These are phyloP conservation scores for Brachystomella parvula DNA, from an alignment of 1,140 invertebrate genomes.

Conservation along the genomic window DNA sequence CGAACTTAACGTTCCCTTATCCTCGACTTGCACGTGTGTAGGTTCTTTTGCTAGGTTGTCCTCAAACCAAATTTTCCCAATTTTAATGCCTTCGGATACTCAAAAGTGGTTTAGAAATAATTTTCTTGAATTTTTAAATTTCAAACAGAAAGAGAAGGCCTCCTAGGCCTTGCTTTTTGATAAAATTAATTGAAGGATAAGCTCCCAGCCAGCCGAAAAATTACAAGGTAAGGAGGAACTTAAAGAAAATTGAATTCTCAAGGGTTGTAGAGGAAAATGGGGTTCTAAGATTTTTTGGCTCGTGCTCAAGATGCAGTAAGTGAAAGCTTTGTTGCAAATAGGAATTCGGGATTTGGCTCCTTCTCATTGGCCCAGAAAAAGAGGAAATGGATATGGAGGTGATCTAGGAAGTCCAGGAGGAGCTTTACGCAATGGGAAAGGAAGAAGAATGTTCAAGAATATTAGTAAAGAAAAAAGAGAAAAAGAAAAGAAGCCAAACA, in stretches of 20 bases:
- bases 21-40: too few relatives aligned
- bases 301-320: background rate
- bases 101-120: too few relatives aligned
- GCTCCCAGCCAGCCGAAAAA: too few relatives aligned
- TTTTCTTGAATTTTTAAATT: too few relatives aligned
- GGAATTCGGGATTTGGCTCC: background rate
- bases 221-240: background rate
- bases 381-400: background rate
- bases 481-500: conserved; percentile 8
- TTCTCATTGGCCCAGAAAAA: background rate
- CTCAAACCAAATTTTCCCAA: too few relatives aligned
- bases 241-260: background rate
- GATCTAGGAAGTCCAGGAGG: background rate
- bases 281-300: too few relatives aligned
- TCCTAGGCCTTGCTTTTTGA: too few relatives aligned
- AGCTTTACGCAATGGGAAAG: background rate
- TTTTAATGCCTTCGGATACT: too few relatives aligned
- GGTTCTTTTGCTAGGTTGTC: too few relatives aligned
- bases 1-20: too few relatives aligned
- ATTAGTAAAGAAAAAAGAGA: background rate
- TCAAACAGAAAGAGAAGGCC: too few relatives aligned
- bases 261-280: background rate
- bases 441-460: background rate
- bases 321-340: background rate
- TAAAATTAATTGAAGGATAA: too few relatives aligned